Evolutionary conservation across 1,140 invertebrate species (phyloP).

Genomic region (Vanessa atalanta): DNA sequence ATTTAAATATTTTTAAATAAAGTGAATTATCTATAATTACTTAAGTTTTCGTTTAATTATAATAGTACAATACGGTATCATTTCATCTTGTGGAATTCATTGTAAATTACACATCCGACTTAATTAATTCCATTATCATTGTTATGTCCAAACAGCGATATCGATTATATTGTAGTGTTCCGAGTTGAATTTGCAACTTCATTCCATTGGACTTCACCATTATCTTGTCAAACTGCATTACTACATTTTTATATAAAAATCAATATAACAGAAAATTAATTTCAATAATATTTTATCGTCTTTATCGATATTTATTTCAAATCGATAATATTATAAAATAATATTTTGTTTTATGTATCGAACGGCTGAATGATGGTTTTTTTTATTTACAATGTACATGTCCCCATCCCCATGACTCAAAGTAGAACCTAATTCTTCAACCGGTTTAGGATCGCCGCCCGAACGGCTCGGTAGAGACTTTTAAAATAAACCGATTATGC

Average conservation of each 20-base stretch:
- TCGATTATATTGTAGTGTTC: conserved; percentile 10
- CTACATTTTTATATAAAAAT: too few relatives aligned
- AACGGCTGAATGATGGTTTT: too few relatives aligned
- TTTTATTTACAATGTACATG: not conserved
- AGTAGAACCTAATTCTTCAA: conserved; percentile 19
- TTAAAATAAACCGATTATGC: conserved; percentile 74
- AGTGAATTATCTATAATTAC: too few relatives aligned
- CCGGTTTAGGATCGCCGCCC: conserved; percentile 25
- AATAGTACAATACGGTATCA: not conserved
- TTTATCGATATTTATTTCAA: too few relatives aligned
- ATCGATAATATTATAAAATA: too few relatives aligned
- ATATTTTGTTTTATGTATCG: too few relatives aligned
- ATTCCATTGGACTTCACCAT: not conserved
- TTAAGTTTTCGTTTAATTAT: not conserved
- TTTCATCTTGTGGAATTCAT: conserved; percentile 5
- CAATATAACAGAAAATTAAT: too few relatives aligned
- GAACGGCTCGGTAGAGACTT: conserved; percentile 47
- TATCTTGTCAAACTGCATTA: too few relatives aligned
- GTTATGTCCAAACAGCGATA: conserved; percentile 32
- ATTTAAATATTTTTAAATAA: too few relatives aligned
- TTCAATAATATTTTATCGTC: too few relatives aligned
- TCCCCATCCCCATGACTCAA: not conserved
- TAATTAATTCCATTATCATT: conserved; percentile 33
- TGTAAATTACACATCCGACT: conserved; percentile 12
- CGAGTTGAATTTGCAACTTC: not conserved